Base-by-base conservation (phyloP, 2,113 vertebrate genomes). In the Pandion haliaetus region DNA sequence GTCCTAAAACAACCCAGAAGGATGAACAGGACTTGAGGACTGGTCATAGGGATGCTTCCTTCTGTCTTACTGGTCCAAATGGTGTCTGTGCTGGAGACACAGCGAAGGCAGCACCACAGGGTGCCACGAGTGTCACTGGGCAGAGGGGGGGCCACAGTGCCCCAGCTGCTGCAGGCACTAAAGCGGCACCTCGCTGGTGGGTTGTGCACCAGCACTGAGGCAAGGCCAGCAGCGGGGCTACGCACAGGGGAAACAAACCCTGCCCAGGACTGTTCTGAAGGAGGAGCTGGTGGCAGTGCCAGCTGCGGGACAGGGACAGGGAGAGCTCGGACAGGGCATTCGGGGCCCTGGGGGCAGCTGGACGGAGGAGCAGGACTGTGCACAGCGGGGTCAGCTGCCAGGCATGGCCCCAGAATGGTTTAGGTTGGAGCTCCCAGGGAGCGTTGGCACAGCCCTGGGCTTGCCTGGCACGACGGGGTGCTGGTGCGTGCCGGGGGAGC, bases 401-500 rank as follows among this genome's bases (percentile, higher is more conserved):
- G 24, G 50, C 58, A 32, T 5, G 8, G 44, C 36, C 8, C 5
- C 32, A 11, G 14, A 2, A 3, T 10, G 52, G 24, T 40, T 29
- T 2, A 1, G 28, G 12, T 6, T 26, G 44, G 49, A n/a, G n/a
- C 5, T 49, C 25, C 54, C 1, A 1, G 38, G 62, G 36, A 38
- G 65, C 1, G 2, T 1, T 0, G 55, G 26, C 21, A 17, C 34
- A 18, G 54, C 52, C 26, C n/a, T 23, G 50, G 70, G 36, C n/a
- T 40, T 32, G 50, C 36, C 70, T 18, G 50, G 36, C 50, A 24
- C 29, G 40, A 1, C 3, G 13, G 18, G 24, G 59, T 7, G 1
- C 9, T 0, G 0, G 31, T 0, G 18, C 8, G 42, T 42, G 47
- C n/a, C 1, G 0, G n/a, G 77, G 36, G 1, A 44, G 17, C 2